A percentile compares a stretch with the other conserved stretches of the same genome.
Conservation (phyloP, 2,888 invertebrate species). For the Chrysodeixis includens region DNA sequence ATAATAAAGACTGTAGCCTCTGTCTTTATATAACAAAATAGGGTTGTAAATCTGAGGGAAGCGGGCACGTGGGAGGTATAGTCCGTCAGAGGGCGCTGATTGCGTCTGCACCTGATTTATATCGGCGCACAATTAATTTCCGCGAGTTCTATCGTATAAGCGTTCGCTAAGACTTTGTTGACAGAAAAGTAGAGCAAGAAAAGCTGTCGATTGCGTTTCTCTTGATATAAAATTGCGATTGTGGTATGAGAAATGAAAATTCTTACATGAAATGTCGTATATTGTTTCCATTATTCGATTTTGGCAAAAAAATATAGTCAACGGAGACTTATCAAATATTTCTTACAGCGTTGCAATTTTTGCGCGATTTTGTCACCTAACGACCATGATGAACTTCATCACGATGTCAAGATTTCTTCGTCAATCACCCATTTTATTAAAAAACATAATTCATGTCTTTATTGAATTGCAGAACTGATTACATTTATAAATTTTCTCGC, state of each 20-base stretch:
- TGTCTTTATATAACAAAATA: conserved; percentile 67
- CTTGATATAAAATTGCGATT: conserved; percentile 12
- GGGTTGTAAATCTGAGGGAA: conserved; percentile 69
- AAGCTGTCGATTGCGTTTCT: conserved; percentile 16
- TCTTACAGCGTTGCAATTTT: no score
- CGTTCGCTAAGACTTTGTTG: conserved; percentile 15
- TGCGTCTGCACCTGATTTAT: conserved; percentile 75
- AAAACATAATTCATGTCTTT: conserved; percentile 12
- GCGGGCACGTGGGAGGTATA: conserved; percentile 72
- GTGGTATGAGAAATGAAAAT: no score
- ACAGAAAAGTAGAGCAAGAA: no score
- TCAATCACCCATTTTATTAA: no score
- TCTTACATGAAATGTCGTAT: no score
- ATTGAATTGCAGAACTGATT: neutral
- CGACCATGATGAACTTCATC: no score
- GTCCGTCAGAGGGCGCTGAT: conserved; percentile 67
- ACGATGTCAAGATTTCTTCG: no score
- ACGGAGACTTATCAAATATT: no score
- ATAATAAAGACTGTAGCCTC: conserved; percentile 64
- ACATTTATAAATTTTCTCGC: neutral
- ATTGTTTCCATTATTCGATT: no score
- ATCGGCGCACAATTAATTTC: conserved; percentile 57
- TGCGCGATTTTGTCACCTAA: no score
- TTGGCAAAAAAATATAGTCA: no score
- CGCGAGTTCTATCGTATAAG: conserved; percentile 32